phyloP scores from a whole-genome alignment of 2,113 vertebrate genomes.

The Noctilio leporinus region DNA sequence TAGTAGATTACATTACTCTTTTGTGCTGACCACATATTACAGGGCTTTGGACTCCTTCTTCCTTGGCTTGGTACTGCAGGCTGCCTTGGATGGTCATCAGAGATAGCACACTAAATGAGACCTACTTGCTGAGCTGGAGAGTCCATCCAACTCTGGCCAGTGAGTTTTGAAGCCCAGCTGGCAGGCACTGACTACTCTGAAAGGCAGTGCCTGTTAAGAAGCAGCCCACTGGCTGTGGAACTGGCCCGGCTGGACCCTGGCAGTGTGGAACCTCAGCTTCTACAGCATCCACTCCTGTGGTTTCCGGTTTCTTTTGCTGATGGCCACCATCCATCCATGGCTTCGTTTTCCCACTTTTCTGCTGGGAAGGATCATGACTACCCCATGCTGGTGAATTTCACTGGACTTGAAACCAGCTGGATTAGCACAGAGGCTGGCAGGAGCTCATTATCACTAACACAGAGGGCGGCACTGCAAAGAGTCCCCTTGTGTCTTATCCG shows the following conservation, averaged over 20 bases:
- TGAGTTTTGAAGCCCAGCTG: background rate
- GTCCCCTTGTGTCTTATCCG: background rate
- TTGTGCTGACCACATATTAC: background rate
- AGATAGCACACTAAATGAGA: background rate
- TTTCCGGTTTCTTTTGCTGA: background rate
- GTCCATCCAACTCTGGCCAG: background rate
- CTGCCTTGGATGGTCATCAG: background rate
- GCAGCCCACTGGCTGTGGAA: background rate
- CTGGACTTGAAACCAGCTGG: background rate
- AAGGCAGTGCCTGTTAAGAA: background rate
- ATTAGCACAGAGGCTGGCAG: background rate
- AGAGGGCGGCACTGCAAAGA: background rate
- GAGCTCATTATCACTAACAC: background rate
- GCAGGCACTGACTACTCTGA: background rate
- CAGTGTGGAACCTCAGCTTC: background rate
- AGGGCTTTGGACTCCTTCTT: too few species aligned
- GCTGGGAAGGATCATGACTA: background rate
- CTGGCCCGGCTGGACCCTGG: background rate
- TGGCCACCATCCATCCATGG: too few species aligned
- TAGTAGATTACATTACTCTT: background rate
- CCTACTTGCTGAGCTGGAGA: background rate
- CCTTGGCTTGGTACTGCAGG: background rate
- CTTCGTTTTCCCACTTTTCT: background rate
- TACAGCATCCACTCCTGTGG: background rate
- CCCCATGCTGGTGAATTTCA: background rate